A percentile compares a stretch with the other conserved stretches of the same genome.
Evolutionary conservation across 1,140 invertebrate genomes (phyloP).

Genomic region (Formica exsecta): DNA sequence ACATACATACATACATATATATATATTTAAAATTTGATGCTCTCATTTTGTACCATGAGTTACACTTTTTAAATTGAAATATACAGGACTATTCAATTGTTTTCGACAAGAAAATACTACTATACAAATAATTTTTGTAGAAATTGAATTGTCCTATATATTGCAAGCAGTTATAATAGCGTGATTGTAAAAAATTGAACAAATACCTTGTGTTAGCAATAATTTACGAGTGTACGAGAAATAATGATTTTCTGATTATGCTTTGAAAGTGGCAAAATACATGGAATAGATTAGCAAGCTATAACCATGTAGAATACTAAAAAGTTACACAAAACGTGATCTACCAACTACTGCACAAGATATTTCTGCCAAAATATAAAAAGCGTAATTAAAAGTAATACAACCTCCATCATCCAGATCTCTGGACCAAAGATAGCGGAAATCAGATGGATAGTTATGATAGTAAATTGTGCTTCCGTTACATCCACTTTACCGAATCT

Average conservation of each 20-base stretch:
- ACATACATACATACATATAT: too few species aligned
- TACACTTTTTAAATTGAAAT: conserved; percentile 6
- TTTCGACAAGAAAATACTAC: conserved; percentile 4
- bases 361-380: conserved; percentile 33
- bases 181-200: not conserved
- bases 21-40: not conserved
- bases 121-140: not conserved
- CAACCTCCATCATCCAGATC: conserved; percentile 95
- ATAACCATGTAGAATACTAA: conserved; percentile 33
- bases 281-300: not conserved
- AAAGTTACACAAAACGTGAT: conserved; percentile 26
- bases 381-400: conserved; percentile 79
- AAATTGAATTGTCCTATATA: not conserved
- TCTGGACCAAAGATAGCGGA: conserved; percentile 94
- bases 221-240: conserved; percentile 17
- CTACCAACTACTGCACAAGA: conserved; percentile 33
- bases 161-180: not conserved
- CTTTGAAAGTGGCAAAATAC: conserved; percentile 17
- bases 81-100: conserved; percentile 2
- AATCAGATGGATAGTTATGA: conserved; percentile 95
- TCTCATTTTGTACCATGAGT: not conserved
- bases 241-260: conserved; percentile 8
- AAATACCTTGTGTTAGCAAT: conserved; percentile 33
- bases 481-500: conserved; percentile 98
- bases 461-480: conserved; percentile 98